These are phyloP conservation scores for Chondrilla cf. caribensis DNA, from an alignment of 37 sponge, comb jelly and placozoan species.

Conservation along the genomic window DNA sequence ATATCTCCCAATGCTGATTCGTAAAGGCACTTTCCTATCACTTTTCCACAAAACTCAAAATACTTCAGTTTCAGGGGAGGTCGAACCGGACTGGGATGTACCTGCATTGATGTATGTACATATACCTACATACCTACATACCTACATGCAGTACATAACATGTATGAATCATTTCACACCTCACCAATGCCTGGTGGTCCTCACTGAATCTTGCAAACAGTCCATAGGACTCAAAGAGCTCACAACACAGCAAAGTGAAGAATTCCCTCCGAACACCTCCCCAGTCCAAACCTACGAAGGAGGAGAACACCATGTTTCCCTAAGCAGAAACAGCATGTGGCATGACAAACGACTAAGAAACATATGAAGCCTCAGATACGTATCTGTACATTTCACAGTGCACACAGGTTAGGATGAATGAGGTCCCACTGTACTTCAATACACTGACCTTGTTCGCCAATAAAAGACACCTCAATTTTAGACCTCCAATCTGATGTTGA, in stretches of 20 bases:
- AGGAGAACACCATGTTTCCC: no score
- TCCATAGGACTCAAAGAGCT: conserved; percentile 62
- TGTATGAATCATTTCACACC: no score
- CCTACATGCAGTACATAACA: no score
- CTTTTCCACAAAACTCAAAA: conserved; percentile 77
- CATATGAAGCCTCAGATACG: not conserved
- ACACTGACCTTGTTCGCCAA: conserved; percentile 77
- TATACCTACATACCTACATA: no score
- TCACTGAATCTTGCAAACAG: conserved; percentile 67
- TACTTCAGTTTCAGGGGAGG: conserved; percentile 45
- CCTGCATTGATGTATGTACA: conserved; percentile 19
- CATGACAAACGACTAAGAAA: not conserved
- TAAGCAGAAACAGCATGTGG: not conserved
- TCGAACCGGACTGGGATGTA: conserved; percentile 61
- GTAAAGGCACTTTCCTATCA: conserved; percentile 91
- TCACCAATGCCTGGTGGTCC: conserved; percentile 46
- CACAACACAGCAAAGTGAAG: conserved; percentile 57
- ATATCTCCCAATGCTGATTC: conserved; percentile 70
- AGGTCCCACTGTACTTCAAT: no score
- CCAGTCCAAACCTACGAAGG: conserved; percentile 71
- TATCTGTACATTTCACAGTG: not conserved
- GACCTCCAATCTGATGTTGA: conserved; percentile 62
- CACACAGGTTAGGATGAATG: no score
- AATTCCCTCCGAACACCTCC: conserved; percentile 87
- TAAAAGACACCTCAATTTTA: conserved; percentile 55